Evolutionary conservation across 2,888 invertebrate genomes (phyloP), one percentile per base, ranked within the genome.

Genomic region (Crocallis elinguaria): DNA sequence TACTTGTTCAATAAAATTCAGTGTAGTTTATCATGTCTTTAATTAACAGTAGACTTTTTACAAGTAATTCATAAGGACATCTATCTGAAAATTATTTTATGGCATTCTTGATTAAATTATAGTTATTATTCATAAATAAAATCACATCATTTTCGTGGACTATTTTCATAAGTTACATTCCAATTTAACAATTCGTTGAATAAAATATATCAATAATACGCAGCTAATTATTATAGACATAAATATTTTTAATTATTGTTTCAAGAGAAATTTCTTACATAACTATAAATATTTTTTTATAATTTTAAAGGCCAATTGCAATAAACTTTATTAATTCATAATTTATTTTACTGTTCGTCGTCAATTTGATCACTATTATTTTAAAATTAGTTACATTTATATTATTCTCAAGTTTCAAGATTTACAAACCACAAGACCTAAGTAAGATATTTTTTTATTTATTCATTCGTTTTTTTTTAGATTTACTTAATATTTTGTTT

Each of bases 171-270:
- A 51, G 21, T 43, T 35, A 32, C 21, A 11, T 12, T 27, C 0
- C 27, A 17, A 33, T 43, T 33, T 54, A 54, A 49, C 39, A 57
- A 54, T 53, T 59, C 58, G 60, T 58, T 60, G 55, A 63, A 51
- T 57, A 53, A 50, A 41, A 5, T 43, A 25, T 44, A 43, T 33
- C 12, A 11, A 29, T 23, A 25, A 43, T 45, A 50, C 35, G 14
- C 38, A 25, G 19, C 38, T 25, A 42, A 37, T 37, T 38, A 41
- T 41, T 33, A 36, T 27, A 48, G 38, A 44, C 39, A 37, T 49
- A 51, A 48, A 30, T 30, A 52, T 35, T 53, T 43, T 38, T 27
- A 27, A 54, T 59, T 55, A 50, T 61, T 51, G 60, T 60, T 54
- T 53, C 33, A 57, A 59, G 50, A 50, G 39, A 51, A 48, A 48